A percentile compares a stretch with the other conserved stretches of the same genome.
Evolutionary conservation across 2,113 vertebrate species (phyloP).

Genomic region (Scomber colias): DNA sequence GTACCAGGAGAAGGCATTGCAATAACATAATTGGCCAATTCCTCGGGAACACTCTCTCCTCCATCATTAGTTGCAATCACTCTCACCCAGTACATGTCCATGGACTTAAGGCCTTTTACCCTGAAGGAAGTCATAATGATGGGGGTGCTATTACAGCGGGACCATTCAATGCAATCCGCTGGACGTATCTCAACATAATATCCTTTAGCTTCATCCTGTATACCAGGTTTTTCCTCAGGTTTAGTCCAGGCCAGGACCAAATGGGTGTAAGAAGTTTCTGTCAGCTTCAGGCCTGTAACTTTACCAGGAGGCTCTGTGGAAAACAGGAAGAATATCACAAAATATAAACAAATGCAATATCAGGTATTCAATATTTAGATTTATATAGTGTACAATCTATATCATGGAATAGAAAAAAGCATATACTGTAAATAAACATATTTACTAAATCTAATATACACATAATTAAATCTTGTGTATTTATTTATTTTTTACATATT

Average conservation of each 20-base stretch:
- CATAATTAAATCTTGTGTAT: too few relatives aligned
- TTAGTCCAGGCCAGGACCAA: constrained; percentile 89
- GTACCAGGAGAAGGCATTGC: constrained; percentile 83
- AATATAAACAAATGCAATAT: background rate
- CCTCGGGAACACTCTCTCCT: constrained; percentile 81
- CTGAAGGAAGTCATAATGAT: constrained; percentile 82
- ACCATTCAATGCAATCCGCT: constrained; percentile 85
- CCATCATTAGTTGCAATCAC: constrained; percentile 86
- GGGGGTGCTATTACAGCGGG: constrained; percentile 81
- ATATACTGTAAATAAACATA: too few relatives aligned
- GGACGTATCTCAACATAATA: constrained; percentile 89
- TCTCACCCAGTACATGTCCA: constrained; percentile 86
- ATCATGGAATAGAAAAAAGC: too few relatives aligned
- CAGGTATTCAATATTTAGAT: background rate
- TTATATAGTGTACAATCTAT: background rate
- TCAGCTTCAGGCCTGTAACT: constrained; percentile 87
- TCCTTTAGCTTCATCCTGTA: constrained; percentile 85
- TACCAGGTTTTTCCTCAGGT: constrained; percentile 78
- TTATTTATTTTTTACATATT: too few relatives aligned
- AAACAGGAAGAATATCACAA: background rate
- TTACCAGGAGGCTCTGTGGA: constrained; percentile 86
- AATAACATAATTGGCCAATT: constrained; percentile 79
- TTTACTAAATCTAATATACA: too few relatives aligned
- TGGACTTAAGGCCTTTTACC: constrained; percentile 85
- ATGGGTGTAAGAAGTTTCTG: constrained; percentile 83